Evolutionary conservation across 1,140 invertebrate species (phyloP).

Genomic region (Trissolcus basalis): DNA sequence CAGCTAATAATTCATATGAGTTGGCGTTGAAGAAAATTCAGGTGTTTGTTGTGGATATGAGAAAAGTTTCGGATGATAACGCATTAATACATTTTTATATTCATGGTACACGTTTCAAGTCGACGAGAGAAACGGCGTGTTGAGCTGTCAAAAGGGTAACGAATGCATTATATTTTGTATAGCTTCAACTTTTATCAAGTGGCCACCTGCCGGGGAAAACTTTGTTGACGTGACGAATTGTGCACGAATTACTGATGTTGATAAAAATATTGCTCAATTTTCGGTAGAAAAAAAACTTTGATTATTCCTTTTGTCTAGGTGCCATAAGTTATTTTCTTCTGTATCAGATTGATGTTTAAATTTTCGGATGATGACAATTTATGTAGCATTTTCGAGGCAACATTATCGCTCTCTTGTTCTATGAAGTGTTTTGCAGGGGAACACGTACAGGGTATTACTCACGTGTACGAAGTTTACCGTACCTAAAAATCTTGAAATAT

Average conservation of each 20-base stretch:
- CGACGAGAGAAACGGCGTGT: constrained; percentile 31
- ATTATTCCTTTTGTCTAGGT: no score
- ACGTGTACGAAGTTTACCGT: constrained; percentile 42
- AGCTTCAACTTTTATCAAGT: constrained; percentile 56
- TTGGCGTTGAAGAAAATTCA: constrained; percentile 55
- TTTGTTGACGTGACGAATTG: constrained; percentile 43
- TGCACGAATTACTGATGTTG: background rate
- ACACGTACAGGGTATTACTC: constrained; percentile 52
- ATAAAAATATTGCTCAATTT: background rate
- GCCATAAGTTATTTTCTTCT: no score
- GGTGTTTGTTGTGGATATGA: constrained; percentile 48
- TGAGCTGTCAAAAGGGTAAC: constrained; percentile 53
- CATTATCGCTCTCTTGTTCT: constrained; percentile 42
- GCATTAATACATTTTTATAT: constrained; percentile 60
- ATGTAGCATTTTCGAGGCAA: constrained; percentile 36
- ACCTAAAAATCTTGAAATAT: constrained; percentile 1
- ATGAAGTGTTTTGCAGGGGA: constrained; percentile 31
- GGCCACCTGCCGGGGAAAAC: constrained; percentile 39
- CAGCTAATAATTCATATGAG: constrained; percentile 47
- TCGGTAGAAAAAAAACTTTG: constrained; percentile 1
- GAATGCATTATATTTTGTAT: constrained; percentile 56
- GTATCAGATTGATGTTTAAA: no score
- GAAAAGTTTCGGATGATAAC: constrained; percentile 58
- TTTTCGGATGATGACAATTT: constrained; percentile 26
- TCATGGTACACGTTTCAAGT: constrained; percentile 53